phyloP scores from a whole-genome alignment of 2,113 vertebrate genomes.

The Notothenia coriiceps region DNA sequence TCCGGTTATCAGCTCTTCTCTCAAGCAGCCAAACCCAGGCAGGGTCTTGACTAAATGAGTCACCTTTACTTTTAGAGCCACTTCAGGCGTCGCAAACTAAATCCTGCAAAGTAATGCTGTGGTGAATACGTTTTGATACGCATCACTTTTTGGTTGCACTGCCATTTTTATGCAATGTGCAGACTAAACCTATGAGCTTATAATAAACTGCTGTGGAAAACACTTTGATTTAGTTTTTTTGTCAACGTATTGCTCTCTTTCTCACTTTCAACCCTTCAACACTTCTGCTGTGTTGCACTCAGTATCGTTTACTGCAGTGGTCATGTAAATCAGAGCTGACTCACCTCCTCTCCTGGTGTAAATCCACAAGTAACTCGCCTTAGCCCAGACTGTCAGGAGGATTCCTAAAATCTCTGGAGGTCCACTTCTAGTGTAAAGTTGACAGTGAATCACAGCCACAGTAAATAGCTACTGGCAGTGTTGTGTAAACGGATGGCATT shows the following conservation, averaged over 20 bases:
- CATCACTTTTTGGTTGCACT: conserved; percentile 44
- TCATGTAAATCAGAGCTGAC: conserved; percentile 57
- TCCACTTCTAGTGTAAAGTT: conserved; percentile 58
- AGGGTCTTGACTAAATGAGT: conserved; percentile 17
- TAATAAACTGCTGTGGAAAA: conserved; percentile 16
- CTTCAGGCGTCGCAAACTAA: conserved; percentile 37
- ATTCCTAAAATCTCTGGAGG: conserved; percentile 51
- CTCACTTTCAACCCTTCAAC: conserved; percentile 19
- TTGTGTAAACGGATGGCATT: conserved; percentile 61
- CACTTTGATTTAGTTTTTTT: conserved; percentile 23
- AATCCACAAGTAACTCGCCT: conserved; percentile 55
- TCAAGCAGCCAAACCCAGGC: conserved; percentile 7
- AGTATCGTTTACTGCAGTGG: conserved; percentile 57
- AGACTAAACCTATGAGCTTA: conserved; percentile 8
- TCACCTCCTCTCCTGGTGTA: conserved; percentile 45
- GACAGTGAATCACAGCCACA: conserved; percentile 55
- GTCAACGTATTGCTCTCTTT: conserved; percentile 35
- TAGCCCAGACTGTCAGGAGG: conserved; percentile 47
- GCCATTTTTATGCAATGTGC: conserved; percentile 51
- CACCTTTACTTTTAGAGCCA: background rate
- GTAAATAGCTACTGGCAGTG: conserved; percentile 53
- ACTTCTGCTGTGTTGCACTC: conserved; percentile 47
- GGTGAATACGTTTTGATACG: background rate
- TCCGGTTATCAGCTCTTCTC: conserved; percentile 45
- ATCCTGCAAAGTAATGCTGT: conserved; percentile 27